Conservation (phyloP, 2,113 vertebrate species). For the Labeo catla region DNA sequence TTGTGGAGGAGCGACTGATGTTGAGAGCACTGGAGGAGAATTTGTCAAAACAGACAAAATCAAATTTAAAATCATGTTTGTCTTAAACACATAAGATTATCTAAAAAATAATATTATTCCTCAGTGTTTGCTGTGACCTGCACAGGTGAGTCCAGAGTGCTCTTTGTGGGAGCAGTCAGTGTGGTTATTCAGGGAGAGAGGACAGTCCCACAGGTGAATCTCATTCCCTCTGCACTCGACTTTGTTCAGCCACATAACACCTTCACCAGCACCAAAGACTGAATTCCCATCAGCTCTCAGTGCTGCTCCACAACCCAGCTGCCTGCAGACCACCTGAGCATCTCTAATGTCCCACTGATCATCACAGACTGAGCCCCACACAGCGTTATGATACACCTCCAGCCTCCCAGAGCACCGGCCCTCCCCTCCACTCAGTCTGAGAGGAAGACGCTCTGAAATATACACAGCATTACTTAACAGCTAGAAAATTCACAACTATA, state of each 20-base stretch:
- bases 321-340: slow-evolving; percentile 29
- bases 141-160: slow-evolving; percentile 4
- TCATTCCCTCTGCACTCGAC: slow-evolving; percentile 13
- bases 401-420: slow-evolving; percentile 42
- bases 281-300: slow-evolving; percentile 29
- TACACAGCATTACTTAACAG: not conserved
- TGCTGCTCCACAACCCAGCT: slow-evolving; percentile 56
- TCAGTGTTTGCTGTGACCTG: not conserved
- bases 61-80: not conserved
- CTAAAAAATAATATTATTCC: not conserved
- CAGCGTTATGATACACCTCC: slow-evolving; percentile 26
- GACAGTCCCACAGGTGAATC: slow-evolving; percentile 22
- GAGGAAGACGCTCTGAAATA: not conserved
- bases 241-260: slow-evolving; percentile 3
- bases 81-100: not conserved
- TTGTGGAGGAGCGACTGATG: not conserved
- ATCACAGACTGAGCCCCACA: slow-evolving; percentile 48
- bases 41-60: not conserved
- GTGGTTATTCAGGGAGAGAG: slow-evolving; percentile 13
- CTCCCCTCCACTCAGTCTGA: not conserved
- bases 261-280: slow-evolving; percentile 9
- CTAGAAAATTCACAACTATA: not conserved
- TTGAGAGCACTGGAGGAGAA: not conserved
- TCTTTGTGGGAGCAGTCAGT: slow-evolving; percentile 7
- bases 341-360: slow-evolving; percentile 49